Conservation (phyloP, 2,888 invertebrate species). For the Ophion ventricosus region DNA sequence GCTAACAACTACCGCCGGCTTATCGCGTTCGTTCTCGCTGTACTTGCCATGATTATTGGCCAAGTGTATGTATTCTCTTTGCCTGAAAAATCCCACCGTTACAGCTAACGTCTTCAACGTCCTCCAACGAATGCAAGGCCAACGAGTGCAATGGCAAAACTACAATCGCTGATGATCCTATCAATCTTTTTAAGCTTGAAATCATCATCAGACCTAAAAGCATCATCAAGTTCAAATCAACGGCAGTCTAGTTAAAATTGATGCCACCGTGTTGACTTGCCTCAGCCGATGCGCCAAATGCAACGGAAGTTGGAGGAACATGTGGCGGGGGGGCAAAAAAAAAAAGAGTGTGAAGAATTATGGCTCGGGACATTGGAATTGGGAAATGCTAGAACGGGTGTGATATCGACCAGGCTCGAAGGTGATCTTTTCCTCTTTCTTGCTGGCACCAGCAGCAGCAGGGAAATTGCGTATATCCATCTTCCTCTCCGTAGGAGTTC, state of each 20-base stretch:
- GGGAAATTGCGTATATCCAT: slow-evolving; percentile 79
- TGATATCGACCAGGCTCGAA: slow-evolving; percentile 61
- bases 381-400: slow-evolving; percentile 34
- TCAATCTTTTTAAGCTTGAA: not conserved
- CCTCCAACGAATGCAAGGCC: slow-evolving; percentile 56
- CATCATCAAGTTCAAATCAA: too few relatives aligned
- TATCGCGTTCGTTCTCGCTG: slow-evolving; percentile 29
- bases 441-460: slow-evolving; percentile 51
- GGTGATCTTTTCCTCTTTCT: slow-evolving; percentile 42
- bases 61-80: slow-evolving; percentile 46
- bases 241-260: too few relatives aligned
- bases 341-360: slow-evolving; percentile 13
- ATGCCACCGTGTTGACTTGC: too few relatives aligned
- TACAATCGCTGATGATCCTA: too few relatives aligned
- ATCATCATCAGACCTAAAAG: too few relatives aligned
- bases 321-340: too few relatives aligned
- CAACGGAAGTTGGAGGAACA: not conserved
- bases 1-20: slow-evolving; percentile 37
- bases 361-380: slow-evolving; percentile 4
- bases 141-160: slow-evolving; percentile 47
- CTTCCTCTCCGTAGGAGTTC: slow-evolving; percentile 74
- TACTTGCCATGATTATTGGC: slow-evolving; percentile 49
- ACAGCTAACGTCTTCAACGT: slow-evolving; percentile 27
- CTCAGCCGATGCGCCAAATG: too few relatives aligned
- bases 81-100: slow-evolving; percentile 32